Conservation (phyloP, 2,797 vertebrate genomes). For the Triplophysa bombifrons region DNA sequence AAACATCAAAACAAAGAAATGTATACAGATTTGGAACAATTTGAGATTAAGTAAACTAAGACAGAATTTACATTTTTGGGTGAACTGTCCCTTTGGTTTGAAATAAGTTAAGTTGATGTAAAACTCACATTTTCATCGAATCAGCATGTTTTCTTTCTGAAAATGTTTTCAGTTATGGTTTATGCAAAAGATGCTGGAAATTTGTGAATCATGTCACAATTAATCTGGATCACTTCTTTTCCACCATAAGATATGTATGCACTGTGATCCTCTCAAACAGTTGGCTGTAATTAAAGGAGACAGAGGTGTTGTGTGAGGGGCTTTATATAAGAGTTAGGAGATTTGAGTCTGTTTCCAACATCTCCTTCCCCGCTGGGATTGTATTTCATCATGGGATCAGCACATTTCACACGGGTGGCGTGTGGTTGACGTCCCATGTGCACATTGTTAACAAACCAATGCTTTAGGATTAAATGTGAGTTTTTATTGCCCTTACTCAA, state of each 20-base stretch:
- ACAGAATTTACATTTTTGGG: no score
- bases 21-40: no score
- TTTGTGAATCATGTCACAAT: conserved; percentile 15
- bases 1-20: no score
- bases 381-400: conserved; percentile 34
- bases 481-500: conserved; percentile 45
- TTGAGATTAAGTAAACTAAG: no score
- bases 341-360: conserved; percentile 21
- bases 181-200: conserved; percentile 3
- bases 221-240: conserved; percentile 6
- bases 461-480: conserved; percentile 20
- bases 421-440: conserved; percentile 31
- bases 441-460: conserved; percentile 25
- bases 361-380: conserved; percentile 12
- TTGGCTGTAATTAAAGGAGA: neutral
- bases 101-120: no score
- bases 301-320: neutral
- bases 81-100: no score
- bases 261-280: conserved; percentile 25
- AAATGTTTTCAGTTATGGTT: neutral
- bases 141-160: neutral
- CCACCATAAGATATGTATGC: conserved; percentile 21
- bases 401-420: conserved; percentile 14
- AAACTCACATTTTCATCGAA: neutral
- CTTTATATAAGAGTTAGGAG: neutral